These are phyloP conservation scores for Hermaeophaga mercurialis DNA, from an alignment of 2,888 invertebrate species.

Conservation along the genomic window DNA sequence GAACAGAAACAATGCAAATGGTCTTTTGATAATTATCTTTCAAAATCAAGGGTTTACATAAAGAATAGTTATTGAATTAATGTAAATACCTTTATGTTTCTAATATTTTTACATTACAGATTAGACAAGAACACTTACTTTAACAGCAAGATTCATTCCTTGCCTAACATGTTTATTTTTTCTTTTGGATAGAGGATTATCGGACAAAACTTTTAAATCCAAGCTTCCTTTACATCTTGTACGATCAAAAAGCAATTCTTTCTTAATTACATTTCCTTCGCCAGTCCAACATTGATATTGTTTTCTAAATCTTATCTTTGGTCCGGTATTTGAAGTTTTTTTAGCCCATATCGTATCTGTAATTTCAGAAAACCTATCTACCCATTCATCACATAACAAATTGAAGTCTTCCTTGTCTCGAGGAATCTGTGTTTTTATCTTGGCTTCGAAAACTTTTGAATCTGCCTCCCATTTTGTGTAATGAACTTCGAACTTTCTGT, in stretches of 20 bases:
- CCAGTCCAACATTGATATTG: constrained; percentile 58
- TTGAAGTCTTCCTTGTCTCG: constrained; percentile 55
- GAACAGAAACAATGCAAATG: too few relatives aligned
- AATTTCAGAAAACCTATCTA: constrained; percentile 54
- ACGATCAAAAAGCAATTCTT: constrained; percentile 55
- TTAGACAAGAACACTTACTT: too few relatives aligned
- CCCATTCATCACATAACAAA: constrained; percentile 55
- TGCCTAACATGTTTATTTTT: constrained; percentile 54
- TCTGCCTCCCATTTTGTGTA: constrained; percentile 52
- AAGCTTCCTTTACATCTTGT: constrained; percentile 54
- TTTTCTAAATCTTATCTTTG: constrained; percentile 56
- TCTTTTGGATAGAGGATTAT: constrained; percentile 52
- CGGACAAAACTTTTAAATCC: constrained; percentile 56
- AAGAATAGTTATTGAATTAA: too few relatives aligned
- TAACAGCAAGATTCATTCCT: constrained; percentile 55
- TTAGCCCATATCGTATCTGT: constrained; percentile 57
- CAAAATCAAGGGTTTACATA: too few relatives aligned
- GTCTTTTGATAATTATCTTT: too few relatives aligned
- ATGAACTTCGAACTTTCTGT: constrained; percentile 54
- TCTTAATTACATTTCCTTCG: constrained; percentile 51
- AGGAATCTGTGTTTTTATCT: constrained; percentile 55
- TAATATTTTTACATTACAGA: too few relatives aligned
- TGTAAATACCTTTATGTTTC: too few relatives aligned
- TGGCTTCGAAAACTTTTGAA: constrained; percentile 52
- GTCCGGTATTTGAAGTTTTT: constrained; percentile 57